A percentile compares a stretch with the other conserved stretches of the same genome.
Evolutionary conservation across 2,888 invertebrate genomes (phyloP).

Genomic region (Cataglyphis altisquamis): DNA sequence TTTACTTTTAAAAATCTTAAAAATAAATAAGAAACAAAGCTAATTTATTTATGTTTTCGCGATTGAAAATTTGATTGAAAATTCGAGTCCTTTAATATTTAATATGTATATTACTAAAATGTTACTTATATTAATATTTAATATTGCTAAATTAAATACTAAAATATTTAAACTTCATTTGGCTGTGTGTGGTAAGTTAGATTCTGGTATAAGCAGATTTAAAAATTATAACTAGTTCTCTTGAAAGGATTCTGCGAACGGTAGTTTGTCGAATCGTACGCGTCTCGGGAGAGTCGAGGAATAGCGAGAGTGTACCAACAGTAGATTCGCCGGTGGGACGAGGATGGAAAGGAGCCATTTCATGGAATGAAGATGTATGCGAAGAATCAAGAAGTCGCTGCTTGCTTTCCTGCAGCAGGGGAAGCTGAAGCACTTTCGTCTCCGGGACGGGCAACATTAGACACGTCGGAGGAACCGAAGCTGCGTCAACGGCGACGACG

Average conservation of each 20-base stretch:
- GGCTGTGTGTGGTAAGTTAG: background rate
- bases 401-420: slow-evolving; percentile 35
- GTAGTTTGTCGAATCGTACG: slow-evolving; percentile 55
- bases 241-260: slow-evolving; percentile 32
- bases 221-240: slow-evolving; percentile 35
- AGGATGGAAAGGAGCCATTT: slow-evolving; percentile 58
- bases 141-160: background rate
- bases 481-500: slow-evolving; percentile 42
- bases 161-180: background rate
- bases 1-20: background rate
- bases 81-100: background rate
- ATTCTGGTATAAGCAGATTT: slow-evolving; percentile 18
- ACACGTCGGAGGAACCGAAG: slow-evolving; percentile 33
- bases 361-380: slow-evolving; percentile 78
- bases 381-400: slow-evolving; percentile 69
- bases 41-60: background rate
- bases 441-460: slow-evolving; percentile 36
- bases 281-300: slow-evolving; percentile 46
- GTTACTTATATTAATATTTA: background rate
- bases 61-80: background rate
- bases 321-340: slow-evolving; percentile 19
- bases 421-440: slow-evolving; percentile 60
- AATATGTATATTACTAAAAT: background rate
- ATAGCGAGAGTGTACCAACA: slow-evolving; percentile 14
- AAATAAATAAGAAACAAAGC: background rate